These are phyloP conservation scores for Sebastes goodei DNA, from an alignment of 2,797 vertebrate genomes.

Conservation along the genomic window DNA sequence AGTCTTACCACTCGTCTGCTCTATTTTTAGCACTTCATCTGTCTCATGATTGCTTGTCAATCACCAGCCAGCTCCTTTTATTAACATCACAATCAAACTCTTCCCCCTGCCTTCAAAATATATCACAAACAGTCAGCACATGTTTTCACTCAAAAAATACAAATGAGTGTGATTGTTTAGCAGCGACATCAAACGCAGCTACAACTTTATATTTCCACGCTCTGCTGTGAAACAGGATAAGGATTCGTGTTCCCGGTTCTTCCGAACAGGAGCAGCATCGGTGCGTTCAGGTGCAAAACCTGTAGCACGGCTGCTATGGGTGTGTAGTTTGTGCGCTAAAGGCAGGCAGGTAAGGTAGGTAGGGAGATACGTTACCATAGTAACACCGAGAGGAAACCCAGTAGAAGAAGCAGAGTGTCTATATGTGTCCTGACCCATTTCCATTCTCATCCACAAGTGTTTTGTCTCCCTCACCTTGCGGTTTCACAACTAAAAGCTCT, in stretches of 20 bases:
- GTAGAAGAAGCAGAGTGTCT: constrained; percentile 77
- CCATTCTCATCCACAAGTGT: constrained; percentile 79
- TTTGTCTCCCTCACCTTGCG: constrained; percentile 72
- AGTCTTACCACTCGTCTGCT: constrained; percentile 17
- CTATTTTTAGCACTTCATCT: constrained; percentile 51
- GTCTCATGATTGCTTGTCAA: constrained; percentile 43
- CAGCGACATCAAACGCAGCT: constrained; percentile 33
- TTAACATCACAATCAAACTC: constrained; percentile 45
- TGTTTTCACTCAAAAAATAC: not conserved
- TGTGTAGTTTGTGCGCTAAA: constrained; percentile 65
- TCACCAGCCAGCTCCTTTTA: constrained; percentile 35
- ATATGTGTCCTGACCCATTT: constrained; percentile 84
- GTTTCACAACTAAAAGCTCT: constrained; percentile 72
- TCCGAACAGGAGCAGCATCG: constrained; percentile 41
- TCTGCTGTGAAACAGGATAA: constrained; percentile 55
- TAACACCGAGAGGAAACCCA: constrained; percentile 82
- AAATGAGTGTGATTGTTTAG: constrained; percentile 44
- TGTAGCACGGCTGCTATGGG: constrained; percentile 64
- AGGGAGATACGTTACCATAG: constrained; percentile 84
- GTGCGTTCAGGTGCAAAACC: constrained; percentile 78
- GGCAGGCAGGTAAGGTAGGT: constrained; percentile 68
- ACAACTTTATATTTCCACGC: constrained; percentile 48
- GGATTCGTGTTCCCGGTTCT: constrained; percentile 20
- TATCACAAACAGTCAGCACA: constrained; percentile 10
- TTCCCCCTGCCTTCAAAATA: constrained; percentile 18